These are phyloP conservation scores for Conistra vaccinii DNA, from an alignment of 2,888 invertebrate species.

Conservation along the genomic window DNA sequence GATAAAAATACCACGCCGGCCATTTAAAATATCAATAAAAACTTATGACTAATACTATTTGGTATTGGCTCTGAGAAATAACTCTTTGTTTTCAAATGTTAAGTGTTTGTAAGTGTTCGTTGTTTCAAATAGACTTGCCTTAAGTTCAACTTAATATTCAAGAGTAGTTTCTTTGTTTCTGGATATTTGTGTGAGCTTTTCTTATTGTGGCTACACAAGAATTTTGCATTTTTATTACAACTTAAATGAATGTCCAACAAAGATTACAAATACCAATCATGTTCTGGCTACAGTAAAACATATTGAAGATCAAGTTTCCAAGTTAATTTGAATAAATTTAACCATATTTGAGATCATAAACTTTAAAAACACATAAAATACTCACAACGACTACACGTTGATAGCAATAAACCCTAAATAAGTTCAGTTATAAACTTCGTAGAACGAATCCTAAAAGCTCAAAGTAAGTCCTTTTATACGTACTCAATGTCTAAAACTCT, in stretches of 20 bases:
- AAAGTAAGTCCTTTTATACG: conserved; percentile 54
- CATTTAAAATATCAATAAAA: conserved; percentile 66
- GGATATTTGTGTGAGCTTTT: background rate
- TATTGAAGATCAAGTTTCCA: background rate
- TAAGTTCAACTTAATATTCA: conserved; percentile 8
- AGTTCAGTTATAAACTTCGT: conserved; percentile 32
- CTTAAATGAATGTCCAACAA: background rate
- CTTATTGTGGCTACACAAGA: background rate
- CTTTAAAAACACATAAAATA: conserved; percentile 2
- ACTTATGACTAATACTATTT: conserved; percentile 58
- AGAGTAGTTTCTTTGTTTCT: conserved; percentile 5
- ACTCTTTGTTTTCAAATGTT: conserved; percentile 55
- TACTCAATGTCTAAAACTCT: conserved; percentile 54
- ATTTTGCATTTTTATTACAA: background rate
- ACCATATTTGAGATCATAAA: background rate
- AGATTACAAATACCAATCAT: background rate
- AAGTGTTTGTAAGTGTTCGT: conserved; percentile 27
- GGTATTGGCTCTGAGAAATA: conserved; percentile 52
- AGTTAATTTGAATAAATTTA: background rate
- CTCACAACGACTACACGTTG: conserved; percentile 7
- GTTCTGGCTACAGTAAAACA: background rate
- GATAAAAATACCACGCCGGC: conserved; percentile 63
- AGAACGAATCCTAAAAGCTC: conserved; percentile 34
- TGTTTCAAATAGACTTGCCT: conserved; percentile 33
- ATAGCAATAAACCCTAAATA: conserved; percentile 19